Base-by-base conservation (phyloP, 2,888 invertebrate genomes). In the Drosophila cognata region DNA sequence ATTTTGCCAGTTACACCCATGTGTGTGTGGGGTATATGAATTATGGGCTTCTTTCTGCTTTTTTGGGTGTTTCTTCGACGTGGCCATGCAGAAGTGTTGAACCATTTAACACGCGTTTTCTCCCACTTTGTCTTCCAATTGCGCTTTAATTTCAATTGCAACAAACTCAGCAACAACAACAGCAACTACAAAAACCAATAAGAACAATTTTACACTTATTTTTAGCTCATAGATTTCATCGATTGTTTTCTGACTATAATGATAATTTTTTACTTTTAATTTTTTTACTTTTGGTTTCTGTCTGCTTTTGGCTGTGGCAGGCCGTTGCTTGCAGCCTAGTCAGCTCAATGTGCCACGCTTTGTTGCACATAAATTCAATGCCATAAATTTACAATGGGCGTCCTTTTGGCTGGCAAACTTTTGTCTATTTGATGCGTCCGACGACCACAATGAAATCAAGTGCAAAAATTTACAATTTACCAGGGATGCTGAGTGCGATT, bases 21-120 rank as follows among this genome's bases (percentile, higher is more conserved):
- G 52, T 57, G 58, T 61, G 60, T 46, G 21, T 36, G 51, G 52
- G 63, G 56, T 64, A 69, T 71, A 88, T 87, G 87, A 87, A 85
- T 87, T 89, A 89, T 87, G 89, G 75, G 75, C 57, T 61, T 64
- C 48, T 61, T 67, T 82, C 70, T 62, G 66, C 48, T 70, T 52
- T 71, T 67, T 53, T 72, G 71, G 79, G 75, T 67, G 72, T 74
- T 67, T 69, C 41, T 52, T 43, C 73, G 71, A 64, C 70, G 81
- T 81, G 79, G 48, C 84, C 89, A 90, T 61, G 91, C 91, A 89
- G 88, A 88, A 88, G 88, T 88, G 88, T 85, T 89, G 90, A 88
- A 88, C 83, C 73, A 90, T 89, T 88, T 89, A 90, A 77, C 84
- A 82, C 91, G 88, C 77, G 59, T 78, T 86, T 89, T 75, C 53